Conservation (phyloP, 2,113 vertebrate species). For the Chloebia gouldiae region DNA sequence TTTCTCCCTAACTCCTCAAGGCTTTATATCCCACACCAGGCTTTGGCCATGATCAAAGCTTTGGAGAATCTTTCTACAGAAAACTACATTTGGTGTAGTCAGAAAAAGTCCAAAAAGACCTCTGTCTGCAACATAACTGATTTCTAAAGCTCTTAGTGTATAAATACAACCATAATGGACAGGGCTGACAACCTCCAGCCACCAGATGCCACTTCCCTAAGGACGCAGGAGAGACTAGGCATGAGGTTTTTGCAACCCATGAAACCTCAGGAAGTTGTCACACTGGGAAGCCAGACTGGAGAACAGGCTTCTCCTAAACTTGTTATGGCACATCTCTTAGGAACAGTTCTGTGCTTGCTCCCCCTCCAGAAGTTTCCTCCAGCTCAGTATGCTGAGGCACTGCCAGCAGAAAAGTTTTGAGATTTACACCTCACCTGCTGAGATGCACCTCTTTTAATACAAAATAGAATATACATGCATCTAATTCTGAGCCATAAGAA, state of each 20-base stretch:
- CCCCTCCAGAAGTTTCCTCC: not conserved
- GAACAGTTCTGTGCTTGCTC: not conserved
- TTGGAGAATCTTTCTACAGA: not conserved
- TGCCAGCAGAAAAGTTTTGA: not conserved
- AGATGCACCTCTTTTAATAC: not conserved
- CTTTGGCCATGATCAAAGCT: not conserved
- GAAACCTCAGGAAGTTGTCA: not conserved
- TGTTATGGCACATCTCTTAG: not conserved
- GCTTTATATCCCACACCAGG: not conserved
- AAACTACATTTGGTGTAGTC: not conserved
- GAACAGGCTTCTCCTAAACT: not conserved
- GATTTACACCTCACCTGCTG: not conserved
- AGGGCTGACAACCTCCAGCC: not conserved
- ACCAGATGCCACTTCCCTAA: not conserved
- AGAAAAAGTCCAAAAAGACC: not conserved
- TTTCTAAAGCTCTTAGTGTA: not conserved
- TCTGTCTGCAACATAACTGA: not conserved
- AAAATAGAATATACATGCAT: fast-evolving
- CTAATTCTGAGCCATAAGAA: not conserved
- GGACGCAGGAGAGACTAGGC: not conserved
- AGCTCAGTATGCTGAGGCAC: not conserved
- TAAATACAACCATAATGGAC: not conserved
- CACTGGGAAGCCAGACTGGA: not conserved
- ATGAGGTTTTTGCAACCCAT: not conserved
- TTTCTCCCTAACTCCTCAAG: not conserved